Percentiles rank a stretch among this genome's conserved stretches.
phyloP scores from a whole-genome alignment of 2,888 invertebrate species.

The Catocala fraxini region DNA sequence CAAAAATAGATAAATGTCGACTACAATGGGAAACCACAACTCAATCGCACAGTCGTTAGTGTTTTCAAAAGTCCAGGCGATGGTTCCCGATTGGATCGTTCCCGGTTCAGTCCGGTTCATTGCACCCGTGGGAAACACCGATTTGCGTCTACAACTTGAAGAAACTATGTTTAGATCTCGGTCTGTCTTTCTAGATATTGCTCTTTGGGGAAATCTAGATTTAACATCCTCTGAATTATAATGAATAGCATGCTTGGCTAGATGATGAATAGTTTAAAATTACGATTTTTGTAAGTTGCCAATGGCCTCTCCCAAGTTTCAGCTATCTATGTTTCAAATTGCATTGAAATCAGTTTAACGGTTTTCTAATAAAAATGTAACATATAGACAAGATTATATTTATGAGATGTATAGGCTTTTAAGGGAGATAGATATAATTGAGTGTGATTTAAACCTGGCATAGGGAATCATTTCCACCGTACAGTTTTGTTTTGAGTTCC shows the following conservation, averaged over 20 bases:
- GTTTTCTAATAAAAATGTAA: no score
- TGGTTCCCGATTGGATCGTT: slow-evolving; percentile 66
- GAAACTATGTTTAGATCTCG: slow-evolving; percentile 20
- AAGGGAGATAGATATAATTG: no score
- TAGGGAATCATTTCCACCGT: no score
- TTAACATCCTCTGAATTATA: slow-evolving; percentile 3
- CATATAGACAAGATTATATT: no score
- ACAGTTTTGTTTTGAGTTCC: no score
- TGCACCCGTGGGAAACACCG: slow-evolving; percentile 73
- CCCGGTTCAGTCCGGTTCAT: slow-evolving; percentile 62
- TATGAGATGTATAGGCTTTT: no score
- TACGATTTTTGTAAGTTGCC: no score
- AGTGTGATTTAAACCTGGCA: no score
- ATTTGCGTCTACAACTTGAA: slow-evolving; percentile 44
- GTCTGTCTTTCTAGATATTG: slow-evolving; percentile 28
- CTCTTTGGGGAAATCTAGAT: slow-evolving; percentile 28
- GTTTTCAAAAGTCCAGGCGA: slow-evolving; percentile 78
- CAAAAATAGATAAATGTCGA: slow-evolving; percentile 16
- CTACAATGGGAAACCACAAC: slow-evolving; percentile 52
- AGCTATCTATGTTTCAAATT: no score
- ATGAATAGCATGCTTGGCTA: background rate
- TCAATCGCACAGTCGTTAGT: slow-evolving; percentile 74
- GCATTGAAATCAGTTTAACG: no score
- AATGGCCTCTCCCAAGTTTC: no score
- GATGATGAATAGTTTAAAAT: no score